These are phyloP conservation scores for Numida meleagris DNA, from an alignment of 2,113 vertebrate genomes.

Conservation along the genomic window DNA sequence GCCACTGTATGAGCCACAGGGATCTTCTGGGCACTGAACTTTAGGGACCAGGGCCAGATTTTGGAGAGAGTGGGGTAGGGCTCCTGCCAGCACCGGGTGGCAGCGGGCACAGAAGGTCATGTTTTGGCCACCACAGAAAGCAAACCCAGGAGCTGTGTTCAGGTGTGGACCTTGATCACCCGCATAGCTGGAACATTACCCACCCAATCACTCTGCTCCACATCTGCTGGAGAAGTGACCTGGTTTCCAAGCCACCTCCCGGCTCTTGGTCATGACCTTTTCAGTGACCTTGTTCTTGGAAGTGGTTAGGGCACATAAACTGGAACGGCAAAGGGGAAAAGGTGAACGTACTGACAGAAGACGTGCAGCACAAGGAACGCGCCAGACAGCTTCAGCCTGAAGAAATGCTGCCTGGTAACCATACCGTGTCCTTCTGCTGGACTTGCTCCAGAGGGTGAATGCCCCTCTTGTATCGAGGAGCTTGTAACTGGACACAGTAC, in stretches of 20 bases:
- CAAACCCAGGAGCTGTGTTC: background rate
- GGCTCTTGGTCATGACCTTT: background rate
- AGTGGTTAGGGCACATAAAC: accelerated
- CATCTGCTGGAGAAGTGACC: background rate
- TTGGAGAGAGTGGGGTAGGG: background rate
- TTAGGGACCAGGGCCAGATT: accelerated
- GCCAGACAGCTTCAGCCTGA: background rate
- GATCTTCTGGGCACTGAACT: background rate
- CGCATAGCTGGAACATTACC: accelerated
- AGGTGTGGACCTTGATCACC: accelerated
- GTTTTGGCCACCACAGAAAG: background rate
- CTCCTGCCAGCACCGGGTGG: background rate
- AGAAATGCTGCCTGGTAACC: background rate
- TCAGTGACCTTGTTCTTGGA: background rate
- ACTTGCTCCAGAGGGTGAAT: background rate
- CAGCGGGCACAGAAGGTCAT: background rate
- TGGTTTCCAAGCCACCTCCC: background rate
- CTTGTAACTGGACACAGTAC: accelerated
- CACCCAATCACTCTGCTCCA: background rate
- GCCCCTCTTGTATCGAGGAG: background rate
- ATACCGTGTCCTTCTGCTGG: background rate
- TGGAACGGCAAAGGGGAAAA: background rate
- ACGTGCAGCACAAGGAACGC: background rate
- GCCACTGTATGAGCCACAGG: accelerated
- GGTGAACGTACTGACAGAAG: background rate